These are phyloP conservation scores for Enoplosus armatus DNA, from an alignment of 2,797 vertebrate species.

Conservation along the genomic window DNA sequence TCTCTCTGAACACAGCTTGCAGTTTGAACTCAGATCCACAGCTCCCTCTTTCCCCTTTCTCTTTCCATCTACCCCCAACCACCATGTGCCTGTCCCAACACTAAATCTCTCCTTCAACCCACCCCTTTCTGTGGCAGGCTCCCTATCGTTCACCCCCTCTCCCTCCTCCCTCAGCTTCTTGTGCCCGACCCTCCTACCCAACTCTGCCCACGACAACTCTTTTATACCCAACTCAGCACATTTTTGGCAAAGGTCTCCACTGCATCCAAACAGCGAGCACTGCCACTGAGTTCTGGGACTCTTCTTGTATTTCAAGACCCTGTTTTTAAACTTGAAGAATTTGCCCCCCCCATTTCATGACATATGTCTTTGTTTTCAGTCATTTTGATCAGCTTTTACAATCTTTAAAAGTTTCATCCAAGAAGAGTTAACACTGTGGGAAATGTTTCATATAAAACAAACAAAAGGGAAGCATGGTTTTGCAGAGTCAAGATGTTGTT, in stretches of 20 bases:
- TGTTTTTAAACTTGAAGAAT: slow-evolving; percentile 13
- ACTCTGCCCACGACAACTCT: slow-evolving; percentile 73
- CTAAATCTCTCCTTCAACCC: slow-evolving; percentile 76
- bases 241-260: slow-evolving; percentile 68
- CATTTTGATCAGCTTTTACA: slow-evolving; percentile 20
- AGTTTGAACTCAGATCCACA: slow-evolving; percentile 71
- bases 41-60: slow-evolving; percentile 63
- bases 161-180: slow-evolving; percentile 53
- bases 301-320: slow-evolving; percentile 18
- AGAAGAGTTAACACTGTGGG: slow-evolving; percentile 39
- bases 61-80: slow-evolving; percentile 74
- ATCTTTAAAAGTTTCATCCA: background rate
- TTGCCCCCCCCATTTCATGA: background rate
- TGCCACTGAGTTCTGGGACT: slow-evolving; percentile 28
- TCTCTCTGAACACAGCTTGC: slow-evolving; percentile 70
- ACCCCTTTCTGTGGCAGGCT: slow-evolving; percentile 69
- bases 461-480: slow-evolving; percentile 35
- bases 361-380: slow-evolving; percentile 15
- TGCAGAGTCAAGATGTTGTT: slow-evolving; percentile 73
- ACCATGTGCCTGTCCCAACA: slow-evolving; percentile 69
- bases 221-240: slow-evolving; percentile 73
- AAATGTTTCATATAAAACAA: slow-evolving; percentile 67
- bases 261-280: slow-evolving; percentile 28
- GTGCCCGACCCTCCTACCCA: slow-evolving; percentile 71
- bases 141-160: slow-evolving; percentile 47